Conservation (phyloP, 2,113 vertebrate genomes). For the Xyliphius kryptos region DNA sequence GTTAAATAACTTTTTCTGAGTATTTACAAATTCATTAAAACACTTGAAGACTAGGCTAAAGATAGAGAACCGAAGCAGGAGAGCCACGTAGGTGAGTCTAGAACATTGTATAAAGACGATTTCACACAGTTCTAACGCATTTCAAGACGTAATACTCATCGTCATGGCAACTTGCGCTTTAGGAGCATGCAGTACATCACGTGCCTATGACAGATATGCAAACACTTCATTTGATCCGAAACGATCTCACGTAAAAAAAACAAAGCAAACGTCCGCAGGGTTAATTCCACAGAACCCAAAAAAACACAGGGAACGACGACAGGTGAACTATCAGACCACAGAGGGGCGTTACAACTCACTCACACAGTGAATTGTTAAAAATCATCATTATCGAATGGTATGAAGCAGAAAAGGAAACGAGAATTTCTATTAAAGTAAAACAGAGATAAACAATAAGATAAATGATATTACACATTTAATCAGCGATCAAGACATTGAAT, state of each 20-base stretch:
- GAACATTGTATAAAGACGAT: conserved; percentile 25
- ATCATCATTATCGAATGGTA: too few relatives aligned
- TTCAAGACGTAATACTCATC: conserved; percentile 30
- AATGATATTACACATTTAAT: too few relatives aligned
- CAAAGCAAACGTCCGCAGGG: background rate
- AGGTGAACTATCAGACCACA: too few relatives aligned
- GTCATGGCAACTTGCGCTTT: background rate
- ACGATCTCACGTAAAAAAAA: background rate
- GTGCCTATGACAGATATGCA: conserved; percentile 28
- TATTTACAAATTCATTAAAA: conserved; percentile 64
- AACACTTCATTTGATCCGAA: conserved; percentile 31
- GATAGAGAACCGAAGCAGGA: conserved; percentile 44
- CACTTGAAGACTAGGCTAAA: conserved; percentile 32
- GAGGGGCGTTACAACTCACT: too few relatives aligned
- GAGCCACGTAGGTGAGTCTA: conserved; percentile 42
- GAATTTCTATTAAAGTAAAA: too few relatives aligned
- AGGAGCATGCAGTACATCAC: conserved; percentile 11
- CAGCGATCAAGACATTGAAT: too few relatives aligned
- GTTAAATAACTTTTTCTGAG: conserved; percentile 54
- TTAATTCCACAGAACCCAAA: background rate
- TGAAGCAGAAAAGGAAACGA: too few relatives aligned
- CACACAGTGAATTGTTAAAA: too few relatives aligned
- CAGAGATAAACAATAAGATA: too few relatives aligned
- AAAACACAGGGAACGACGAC: background rate
- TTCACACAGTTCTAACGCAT: background rate